Percentiles rank a stretch among this genome's conserved stretches.
These are phyloP conservation scores for Halotydeus destructor DNA, from an alignment of 1,140 invertebrate genomes.

Conservation along the genomic window DNA sequence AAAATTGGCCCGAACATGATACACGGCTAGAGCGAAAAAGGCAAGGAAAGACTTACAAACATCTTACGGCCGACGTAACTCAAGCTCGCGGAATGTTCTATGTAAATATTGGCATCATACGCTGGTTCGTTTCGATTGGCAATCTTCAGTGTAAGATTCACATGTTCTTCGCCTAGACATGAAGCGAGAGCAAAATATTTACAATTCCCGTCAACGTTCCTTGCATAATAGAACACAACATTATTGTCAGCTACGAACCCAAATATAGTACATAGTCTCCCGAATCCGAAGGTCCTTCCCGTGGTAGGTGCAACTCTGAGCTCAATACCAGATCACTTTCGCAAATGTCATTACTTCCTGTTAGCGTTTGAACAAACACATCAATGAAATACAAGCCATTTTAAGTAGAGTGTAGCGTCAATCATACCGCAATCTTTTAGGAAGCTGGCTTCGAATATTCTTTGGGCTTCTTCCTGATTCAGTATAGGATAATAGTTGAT, in stretches of 20 bases:
- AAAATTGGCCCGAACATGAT: not conserved
- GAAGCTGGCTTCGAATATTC: conserved; percentile 61
- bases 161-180: conserved; percentile 44
- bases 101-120: conserved; percentile 63
- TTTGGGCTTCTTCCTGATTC: conserved; percentile 60
- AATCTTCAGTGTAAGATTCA: conserved; percentile 49
- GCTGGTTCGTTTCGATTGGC: conserved; percentile 65
- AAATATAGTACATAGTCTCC: conserved; percentile 11
- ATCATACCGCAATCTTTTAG: conserved; percentile 71
- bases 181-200: conserved; percentile 12
- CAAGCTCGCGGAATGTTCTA: conserved; percentile 50
- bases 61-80: conserved; percentile 43
- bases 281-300: not conserved
- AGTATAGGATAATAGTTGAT: conserved; percentile 63
- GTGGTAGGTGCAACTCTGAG: conserved; percentile 29
- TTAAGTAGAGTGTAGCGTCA: not conserved
- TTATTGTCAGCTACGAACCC: conserved; percentile 5
- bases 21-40: not conserved
- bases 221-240: too few relatives aligned
- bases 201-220: conserved; percentile 7
- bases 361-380: not conserved
- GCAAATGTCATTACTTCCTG: conserved; percentile 50
- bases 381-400: too few relatives aligned
- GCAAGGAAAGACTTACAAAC: conserved; percentile 13
- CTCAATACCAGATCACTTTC: conserved; percentile 54